Base-by-base conservation (phyloP, 1,140 invertebrate species). In the Ceratosolen solmsi region DNA sequence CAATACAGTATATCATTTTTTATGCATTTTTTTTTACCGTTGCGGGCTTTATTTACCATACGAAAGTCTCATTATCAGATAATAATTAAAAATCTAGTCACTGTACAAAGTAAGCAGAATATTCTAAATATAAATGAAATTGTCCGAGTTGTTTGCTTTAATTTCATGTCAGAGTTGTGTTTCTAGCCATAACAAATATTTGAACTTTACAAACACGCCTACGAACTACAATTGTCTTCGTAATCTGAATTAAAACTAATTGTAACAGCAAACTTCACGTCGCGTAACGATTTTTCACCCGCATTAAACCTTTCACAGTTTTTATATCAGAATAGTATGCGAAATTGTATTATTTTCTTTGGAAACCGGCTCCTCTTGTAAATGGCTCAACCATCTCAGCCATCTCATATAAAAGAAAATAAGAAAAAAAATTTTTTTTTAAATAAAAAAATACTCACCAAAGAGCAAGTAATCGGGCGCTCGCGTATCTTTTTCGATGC, bases 401-500 rank as follows among this genome's bases (percentile, higher is more conserved):
- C n/a, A n/a, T n/a, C n/a, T n/a, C n/a, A n/a, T n/a, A n/a, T n/a
- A n/a, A n/a, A n/a, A n/a, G n/a, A n/a, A n/a, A n/a, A n/a, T n/a
- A n/a, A n/a, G n/a, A n/a, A n/a, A n/a, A n/a, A n/a, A n/a, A n/a
- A n/a, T n/a, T n/a, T n/a, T 60, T 30, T 15, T 30, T n/a, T 60
- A 60, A 60, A 33, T 17, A 13, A 51, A 20, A 72, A 13, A 46
- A 20, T 36, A 20, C 30, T 63, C 36, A 13, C 58, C 25, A 30
- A 60, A 63, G 60, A 27, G 30, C 13, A 33, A 58, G 20, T n/a
- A 49, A 30, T 3, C 30, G 5, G 13, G 27, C 38, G 20, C 15
- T 49, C 15, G 63, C 65, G 30, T n/a, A 51, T 15, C 27, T 13
- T 5, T 54, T 54, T 65, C 46, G 65, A 63, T 74, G 51, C 78